Conservation (phyloP, 64 coral and sea anemone genomes). For the Platygyra sinensis region DNA sequence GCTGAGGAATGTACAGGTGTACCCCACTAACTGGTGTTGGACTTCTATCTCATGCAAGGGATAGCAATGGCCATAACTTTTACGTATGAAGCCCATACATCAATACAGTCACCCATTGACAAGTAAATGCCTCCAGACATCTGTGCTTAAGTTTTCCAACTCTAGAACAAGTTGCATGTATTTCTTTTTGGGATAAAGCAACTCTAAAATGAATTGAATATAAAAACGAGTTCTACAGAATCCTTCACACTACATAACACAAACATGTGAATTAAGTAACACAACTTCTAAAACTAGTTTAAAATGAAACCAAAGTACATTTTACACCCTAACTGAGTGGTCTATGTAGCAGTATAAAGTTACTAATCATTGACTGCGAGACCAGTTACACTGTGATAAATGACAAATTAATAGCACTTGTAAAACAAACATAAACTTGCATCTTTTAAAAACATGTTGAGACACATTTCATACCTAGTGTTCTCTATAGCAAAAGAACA, state of each 20-base stretch:
- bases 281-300: too few species aligned
- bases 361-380: too few species aligned
- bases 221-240: conserved; percentile 5
- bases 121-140: not conserved
- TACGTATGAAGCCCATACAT: not conserved
- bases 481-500: not conserved
- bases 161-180: conserved; percentile 44
- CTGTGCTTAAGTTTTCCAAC: conserved; percentile 1
- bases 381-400: not conserved
- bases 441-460: not conserved
- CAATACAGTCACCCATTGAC: not conserved
- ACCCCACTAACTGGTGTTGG: too few species aligned
- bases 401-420: not conserved
- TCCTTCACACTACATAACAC: not conserved
- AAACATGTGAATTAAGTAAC: not conserved
- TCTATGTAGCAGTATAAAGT: not conserved
- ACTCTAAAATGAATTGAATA: conserved; percentile 32
- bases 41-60: too few species aligned
- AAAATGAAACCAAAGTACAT: not conserved
- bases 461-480: not conserved
- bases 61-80: too few species aligned
- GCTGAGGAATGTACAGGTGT: too few species aligned
- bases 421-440: not conserved
- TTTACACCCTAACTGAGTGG: not conserved
- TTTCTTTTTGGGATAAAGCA: not conserved